Evolutionary conservation across 2,113 vertebrate species (phyloP), one percentile per base, ranked within the genome.

Genomic region (Catharus minimus): DNA sequence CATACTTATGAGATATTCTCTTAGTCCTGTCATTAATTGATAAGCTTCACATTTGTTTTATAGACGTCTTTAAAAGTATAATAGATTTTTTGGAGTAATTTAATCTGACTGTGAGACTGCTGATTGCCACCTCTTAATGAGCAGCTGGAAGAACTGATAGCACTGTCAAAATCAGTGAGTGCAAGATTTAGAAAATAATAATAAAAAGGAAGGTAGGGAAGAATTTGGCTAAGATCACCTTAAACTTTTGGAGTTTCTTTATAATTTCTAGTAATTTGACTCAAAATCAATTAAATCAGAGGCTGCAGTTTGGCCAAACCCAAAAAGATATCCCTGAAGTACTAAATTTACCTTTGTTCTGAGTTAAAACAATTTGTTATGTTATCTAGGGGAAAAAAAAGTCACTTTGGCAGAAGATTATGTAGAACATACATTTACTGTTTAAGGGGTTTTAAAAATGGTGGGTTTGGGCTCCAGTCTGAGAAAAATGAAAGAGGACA

Each of bases 91-190:
- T 61, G 36, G 67, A 82, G 50, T 44, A 0, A 30, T 86, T 95
- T 61, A 15, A 23, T 56, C 75, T 0, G 0, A 52, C 65, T 56
- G 44, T 71, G 56, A 64, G 39, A 6, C 8, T 2, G 1, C 30
- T 56, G 49, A 36, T 62, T 72, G 7, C 53, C 65, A n/a, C 41
- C 23, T 68, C 79, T 57, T 50, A 24, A 11, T 26, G 69, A 72
- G 21, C 44, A 57, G 62, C 47, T 86, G 81, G 57, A 83, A 72
- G 53, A 84, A 49, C 11, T 0, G 0, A 50, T 43, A 62, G 5
- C 21, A 24, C 24, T 50, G 39, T 36, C 55, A 78, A 82, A 86
- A 86, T 24, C 49, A 58, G 2, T 7, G 11, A 72, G 4, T 20
- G 13, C 3, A 61, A 50, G 19, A 26, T 38, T 50, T 17, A 13